Conservation (phyloP, 2,797 vertebrate species). For the Rhynchotus rufescens region DNA sequence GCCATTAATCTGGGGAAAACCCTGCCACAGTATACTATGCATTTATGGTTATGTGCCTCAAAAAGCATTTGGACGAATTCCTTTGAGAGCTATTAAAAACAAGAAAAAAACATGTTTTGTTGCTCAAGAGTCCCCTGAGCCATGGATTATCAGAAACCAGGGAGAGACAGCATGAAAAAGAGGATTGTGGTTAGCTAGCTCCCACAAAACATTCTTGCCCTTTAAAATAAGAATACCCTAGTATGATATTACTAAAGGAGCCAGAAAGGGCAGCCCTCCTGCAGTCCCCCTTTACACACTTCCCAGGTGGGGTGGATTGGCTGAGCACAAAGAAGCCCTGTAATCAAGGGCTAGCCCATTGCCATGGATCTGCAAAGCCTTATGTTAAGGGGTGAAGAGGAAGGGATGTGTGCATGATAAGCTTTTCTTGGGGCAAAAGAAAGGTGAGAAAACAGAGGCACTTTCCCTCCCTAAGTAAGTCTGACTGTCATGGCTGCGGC, state of each 20-base stretch:
- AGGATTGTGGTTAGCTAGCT: neutral
- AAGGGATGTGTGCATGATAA: neutral
- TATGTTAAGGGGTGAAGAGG: neutral
- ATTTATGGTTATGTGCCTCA: neutral
- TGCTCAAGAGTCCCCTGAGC: neutral
- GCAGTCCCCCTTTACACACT: no score
- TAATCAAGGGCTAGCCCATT: neutral
- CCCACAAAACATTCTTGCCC: neutral
- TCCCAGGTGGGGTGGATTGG: neutral
- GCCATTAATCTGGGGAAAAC: neutral
- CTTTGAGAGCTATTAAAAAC: neutral
- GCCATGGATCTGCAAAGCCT: neutral
- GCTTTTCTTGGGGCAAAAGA: neutral
- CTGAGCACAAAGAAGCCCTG: neutral
- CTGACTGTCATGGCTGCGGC: constrained; percentile 30
- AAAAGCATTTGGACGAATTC: neutral
- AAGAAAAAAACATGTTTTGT: neutral
- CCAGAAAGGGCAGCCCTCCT: neutral
- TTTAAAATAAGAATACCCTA: neutral
- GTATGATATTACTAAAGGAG: neutral
- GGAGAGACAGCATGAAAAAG: neutral
- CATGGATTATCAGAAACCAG: neutral
- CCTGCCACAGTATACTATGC: neutral
- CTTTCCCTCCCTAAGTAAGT: neutral
- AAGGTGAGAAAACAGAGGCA: constrained; percentile 26